Evolutionary conservation across 1,140 invertebrate species (phyloP).

Genomic region (Reticulitermes speratus): DNA sequence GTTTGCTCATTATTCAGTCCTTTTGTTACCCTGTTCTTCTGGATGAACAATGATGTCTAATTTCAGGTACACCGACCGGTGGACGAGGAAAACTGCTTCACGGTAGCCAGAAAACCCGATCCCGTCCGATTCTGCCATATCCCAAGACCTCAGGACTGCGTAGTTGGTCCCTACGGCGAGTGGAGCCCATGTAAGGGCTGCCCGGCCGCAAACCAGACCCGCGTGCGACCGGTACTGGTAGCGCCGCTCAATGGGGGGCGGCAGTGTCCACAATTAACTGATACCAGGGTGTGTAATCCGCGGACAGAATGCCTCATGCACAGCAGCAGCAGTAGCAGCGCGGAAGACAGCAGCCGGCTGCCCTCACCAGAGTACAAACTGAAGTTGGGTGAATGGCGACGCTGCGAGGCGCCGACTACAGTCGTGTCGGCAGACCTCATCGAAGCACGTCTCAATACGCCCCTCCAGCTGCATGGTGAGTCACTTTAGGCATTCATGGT

Average conservation of each 20-base stretch:
- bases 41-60: not conserved
- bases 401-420: slow-evolving; percentile 38
- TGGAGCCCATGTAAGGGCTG: slow-evolving; percentile 38
- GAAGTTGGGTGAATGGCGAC: slow-evolving; percentile 43
- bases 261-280: slow-evolving; percentile 40
- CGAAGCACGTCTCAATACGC: not conserved
- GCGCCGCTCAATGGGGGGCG: slow-evolving; percentile 42
- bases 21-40: too few relatives aligned
- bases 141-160: slow-evolving; percentile 42
- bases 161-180: slow-evolving; percentile 42
- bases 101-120: slow-evolving; percentile 39
- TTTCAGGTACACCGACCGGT: slow-evolving; percentile 38
- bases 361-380: slow-evolving; percentile 29
- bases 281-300: slow-evolving; percentile 32
- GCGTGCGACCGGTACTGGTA: slow-evolving; percentile 37
- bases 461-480: not conserved
- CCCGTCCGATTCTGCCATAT: slow-evolving; percentile 41
- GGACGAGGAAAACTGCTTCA: slow-evolving; percentile 44
- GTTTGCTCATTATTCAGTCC: not conserved
- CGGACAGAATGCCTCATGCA: slow-evolving; percentile 16
- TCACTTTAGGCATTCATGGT: not conserved
- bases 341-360: not conserved
- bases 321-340: not conserved
- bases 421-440: slow-evolving; percentile 34
- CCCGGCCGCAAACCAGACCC: slow-evolving; percentile 36